These are phyloP conservation scores for Tenthredo scrophulariae DNA, from an alignment of 2,888 invertebrate genomes.

Conservation along the genomic window DNA sequence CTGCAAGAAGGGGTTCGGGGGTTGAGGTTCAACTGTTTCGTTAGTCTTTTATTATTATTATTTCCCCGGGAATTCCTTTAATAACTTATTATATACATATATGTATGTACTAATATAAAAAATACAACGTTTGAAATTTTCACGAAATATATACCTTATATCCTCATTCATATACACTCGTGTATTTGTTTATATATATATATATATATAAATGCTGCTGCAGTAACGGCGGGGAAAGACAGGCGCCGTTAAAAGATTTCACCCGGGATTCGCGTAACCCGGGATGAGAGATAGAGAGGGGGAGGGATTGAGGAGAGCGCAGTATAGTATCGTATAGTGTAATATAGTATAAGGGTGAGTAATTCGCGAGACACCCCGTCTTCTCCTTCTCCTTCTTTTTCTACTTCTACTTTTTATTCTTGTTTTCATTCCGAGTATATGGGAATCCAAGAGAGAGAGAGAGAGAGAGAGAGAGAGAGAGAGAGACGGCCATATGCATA, in stretches of 20 bases:
- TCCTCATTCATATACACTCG: not conserved
- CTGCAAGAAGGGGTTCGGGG: slow-evolving; percentile 58
- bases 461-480: not conserved
- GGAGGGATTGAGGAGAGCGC: not conserved
- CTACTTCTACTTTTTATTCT: slow-evolving; percentile 17
- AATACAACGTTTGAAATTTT: too few relatives aligned
- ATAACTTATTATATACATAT: not conserved
- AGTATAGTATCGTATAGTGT: slow-evolving; percentile 59
- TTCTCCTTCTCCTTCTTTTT: slow-evolving; percentile 61
- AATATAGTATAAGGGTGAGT: slow-evolving; percentile 73
- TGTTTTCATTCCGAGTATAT: slow-evolving; percentile 60
- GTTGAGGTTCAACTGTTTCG: slow-evolving; percentile 68
- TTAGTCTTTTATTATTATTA: slow-evolving; percentile 68
- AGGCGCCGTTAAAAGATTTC: slow-evolving; percentile 77
- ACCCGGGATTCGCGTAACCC: slow-evolving; percentile 66
- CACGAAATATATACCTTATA: too few relatives aligned
- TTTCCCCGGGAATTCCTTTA: slow-evolving; percentile 62
- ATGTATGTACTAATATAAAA: too few relatives aligned
- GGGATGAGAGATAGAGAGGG: not conserved
- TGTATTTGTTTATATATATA: not conserved
- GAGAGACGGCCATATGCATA: not conserved
- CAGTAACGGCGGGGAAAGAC: slow-evolving; percentile 57
- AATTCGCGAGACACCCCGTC: slow-evolving; percentile 66
- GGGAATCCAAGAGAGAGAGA: slow-evolving; percentile 39
- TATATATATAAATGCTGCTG: not conserved